Evolutionary conservation across 2,888 invertebrate genomes (phyloP).

Genomic region (Lithophane semibrunnea): DNA sequence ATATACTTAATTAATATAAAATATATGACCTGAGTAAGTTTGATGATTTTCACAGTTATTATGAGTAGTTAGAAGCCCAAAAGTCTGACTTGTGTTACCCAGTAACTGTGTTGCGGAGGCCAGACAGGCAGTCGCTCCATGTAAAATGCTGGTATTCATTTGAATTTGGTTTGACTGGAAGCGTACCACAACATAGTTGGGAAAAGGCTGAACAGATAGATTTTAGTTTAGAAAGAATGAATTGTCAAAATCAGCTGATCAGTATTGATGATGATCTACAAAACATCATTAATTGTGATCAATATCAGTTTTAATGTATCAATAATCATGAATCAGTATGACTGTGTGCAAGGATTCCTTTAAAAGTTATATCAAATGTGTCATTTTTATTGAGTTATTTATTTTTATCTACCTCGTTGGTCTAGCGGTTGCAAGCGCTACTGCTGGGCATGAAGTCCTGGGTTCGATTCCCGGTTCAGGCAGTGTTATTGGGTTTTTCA

Average conservation of each 20-base stretch:
- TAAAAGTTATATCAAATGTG: not conserved
- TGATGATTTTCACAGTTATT: not conserved
- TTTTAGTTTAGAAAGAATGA: not conserved
- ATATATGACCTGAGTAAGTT: too few relatives aligned
- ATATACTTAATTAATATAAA: too few relatives aligned
- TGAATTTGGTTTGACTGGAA: not conserved
- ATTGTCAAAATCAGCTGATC: conserved; percentile 2
- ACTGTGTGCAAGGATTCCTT: not conserved
- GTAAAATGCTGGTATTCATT: not conserved
- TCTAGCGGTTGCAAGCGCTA: too few relatives aligned
- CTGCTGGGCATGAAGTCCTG: too few relatives aligned
- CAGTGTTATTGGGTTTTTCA: too few relatives aligned
- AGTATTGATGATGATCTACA: too few relatives aligned
- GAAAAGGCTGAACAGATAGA: not conserved
- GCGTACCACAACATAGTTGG: not conserved
- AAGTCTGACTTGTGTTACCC: too few relatives aligned
- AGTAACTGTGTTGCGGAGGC: not conserved
- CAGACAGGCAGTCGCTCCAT: not conserved
- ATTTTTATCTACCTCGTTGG: too few relatives aligned
- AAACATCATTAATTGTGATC: not conserved
- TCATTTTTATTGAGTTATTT: not conserved
- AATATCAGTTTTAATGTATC: not conserved
- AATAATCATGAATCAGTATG: not conserved
- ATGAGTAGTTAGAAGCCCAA: not conserved
- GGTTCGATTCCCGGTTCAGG: too few relatives aligned